These are phyloP conservation scores for Borostomias antarcticus DNA, from an alignment of 2,797 vertebrate species.

Conservation along the genomic window DNA sequence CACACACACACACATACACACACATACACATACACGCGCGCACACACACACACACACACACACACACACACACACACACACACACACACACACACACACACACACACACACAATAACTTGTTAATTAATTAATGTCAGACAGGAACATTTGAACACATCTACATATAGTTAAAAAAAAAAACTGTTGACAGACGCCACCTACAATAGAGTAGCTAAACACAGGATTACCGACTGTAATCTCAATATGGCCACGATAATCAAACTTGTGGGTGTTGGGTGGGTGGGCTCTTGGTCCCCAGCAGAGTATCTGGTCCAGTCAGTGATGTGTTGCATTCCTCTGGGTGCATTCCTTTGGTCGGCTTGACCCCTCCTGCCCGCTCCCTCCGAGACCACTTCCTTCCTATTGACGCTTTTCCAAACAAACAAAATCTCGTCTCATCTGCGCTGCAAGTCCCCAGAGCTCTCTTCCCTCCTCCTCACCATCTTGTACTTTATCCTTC, in stretches of 20 bases:
- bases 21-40: not conserved
- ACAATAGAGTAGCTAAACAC: not conserved
- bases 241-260: not conserved
- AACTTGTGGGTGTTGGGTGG: conserved; percentile 24
- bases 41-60: not conserved
- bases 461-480: conserved; percentile 47
- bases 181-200: no score
- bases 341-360: conserved; percentile 54
- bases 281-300: conserved; percentile 27
- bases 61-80: no score
- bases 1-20: not conserved
- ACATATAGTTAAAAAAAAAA: conserved; percentile 10
- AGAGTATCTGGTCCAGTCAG: conserved; percentile 36
- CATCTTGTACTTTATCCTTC: not conserved
- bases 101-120: no score
- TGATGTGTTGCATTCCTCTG: conserved; percentile 41
- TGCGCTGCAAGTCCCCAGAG: conserved; percentile 30
- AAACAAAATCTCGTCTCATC: conserved; percentile 56
- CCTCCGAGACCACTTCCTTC: conserved; percentile 51
- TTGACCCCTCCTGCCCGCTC: conserved; percentile 33
- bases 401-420: conserved; percentile 60
- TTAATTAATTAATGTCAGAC: no score
- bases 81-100: no score
- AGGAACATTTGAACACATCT: no score
- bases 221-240: conserved; percentile 5